phyloP scores from a whole-genome alignment of 2,113 vertebrate genomes.

The Scopus umbretta region DNA sequence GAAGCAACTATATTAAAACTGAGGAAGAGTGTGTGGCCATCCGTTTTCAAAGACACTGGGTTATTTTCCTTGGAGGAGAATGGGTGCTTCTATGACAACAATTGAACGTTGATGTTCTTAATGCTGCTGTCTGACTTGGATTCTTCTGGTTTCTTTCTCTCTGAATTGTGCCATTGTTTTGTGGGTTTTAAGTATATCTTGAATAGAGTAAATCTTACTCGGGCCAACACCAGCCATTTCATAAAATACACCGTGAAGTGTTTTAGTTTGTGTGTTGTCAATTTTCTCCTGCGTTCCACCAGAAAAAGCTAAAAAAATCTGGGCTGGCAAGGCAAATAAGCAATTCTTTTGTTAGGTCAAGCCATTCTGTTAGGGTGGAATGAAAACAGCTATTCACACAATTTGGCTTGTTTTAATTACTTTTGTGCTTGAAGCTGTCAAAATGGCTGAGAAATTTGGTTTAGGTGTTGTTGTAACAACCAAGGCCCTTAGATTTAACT shows the following conservation, averaged over 20 bases:
- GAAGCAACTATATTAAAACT: neutral
- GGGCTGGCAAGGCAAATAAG: neutral
- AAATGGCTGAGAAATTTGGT: neutral
- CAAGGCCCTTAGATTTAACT: neutral
- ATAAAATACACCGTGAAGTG: neutral
- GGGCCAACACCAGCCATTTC: neutral
- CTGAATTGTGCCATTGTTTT: constrained; percentile 31
- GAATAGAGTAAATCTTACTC: neutral
- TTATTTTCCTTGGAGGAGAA: constrained; percentile 11
- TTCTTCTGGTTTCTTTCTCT: neutral
- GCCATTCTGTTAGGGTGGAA: neutral
- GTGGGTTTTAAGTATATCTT: neutral
- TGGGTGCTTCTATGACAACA: neutral
- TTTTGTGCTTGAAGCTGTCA: constrained; percentile 15
- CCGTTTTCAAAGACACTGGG: neutral
- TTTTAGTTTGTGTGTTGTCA: neutral
- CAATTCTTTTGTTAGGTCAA: neutral
- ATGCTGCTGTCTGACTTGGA: neutral
- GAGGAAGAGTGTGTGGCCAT: neutral
- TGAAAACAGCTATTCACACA: neutral
- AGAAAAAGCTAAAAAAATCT: neutral
- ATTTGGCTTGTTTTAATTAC: constrained; percentile 35
- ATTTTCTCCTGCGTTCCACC: neutral
- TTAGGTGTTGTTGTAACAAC: constrained; percentile 14
- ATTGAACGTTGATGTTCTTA: neutral